Base-by-base conservation (phyloP, 2,797 vertebrate genomes). In the Melanotaenia pygmaea region DNA sequence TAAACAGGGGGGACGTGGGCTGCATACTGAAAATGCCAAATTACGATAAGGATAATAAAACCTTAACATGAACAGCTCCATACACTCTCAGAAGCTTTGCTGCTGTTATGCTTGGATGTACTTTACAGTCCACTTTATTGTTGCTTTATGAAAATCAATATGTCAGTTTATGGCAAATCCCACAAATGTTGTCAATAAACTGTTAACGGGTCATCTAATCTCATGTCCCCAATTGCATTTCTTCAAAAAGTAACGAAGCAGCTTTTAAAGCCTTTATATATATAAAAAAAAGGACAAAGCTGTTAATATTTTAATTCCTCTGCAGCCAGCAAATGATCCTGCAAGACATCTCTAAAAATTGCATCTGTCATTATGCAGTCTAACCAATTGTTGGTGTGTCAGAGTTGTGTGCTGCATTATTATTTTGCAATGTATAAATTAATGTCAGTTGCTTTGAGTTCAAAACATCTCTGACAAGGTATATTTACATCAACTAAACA, bases 91-190 rank as follows among this genome's bases (percentile, higher is more conserved):
- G 69, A 74, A 66, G 30, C 56, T 50, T 28, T 61, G 66, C 76
- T 64, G 69, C 74, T 13, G 37, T 76, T 71, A 64, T 32, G 63
- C 74, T 35, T 70, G 70, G 50, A 73, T 75, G 71, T 86, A 51
- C 71, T 87, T 91, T 83, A 88, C 59, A 14, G 70, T 53, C 32
- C 16, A 63, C 67, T 86, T 88, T 86, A 88, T 76, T 78, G 81
- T 78, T 67, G 54, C 77, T 77, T 83, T 81, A 87, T 87, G 75
- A 88, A 89, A 91, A 92, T 90, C 87, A 88, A 89, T 88, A 84
- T 76, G 80, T 78, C 81, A 77, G 82, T 89, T 92, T 82, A 86
- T 80, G 61, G 79, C 59, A 83, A 80, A 86, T 80, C 51, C 72
- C 74, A 81, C 80, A 85, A 88, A 91, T 83, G 69, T 66, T 70